These are phyloP conservation scores for Dasypogon diadema DNA, from an alignment of 2,888 invertebrate genomes.

Conservation along the genomic window DNA sequence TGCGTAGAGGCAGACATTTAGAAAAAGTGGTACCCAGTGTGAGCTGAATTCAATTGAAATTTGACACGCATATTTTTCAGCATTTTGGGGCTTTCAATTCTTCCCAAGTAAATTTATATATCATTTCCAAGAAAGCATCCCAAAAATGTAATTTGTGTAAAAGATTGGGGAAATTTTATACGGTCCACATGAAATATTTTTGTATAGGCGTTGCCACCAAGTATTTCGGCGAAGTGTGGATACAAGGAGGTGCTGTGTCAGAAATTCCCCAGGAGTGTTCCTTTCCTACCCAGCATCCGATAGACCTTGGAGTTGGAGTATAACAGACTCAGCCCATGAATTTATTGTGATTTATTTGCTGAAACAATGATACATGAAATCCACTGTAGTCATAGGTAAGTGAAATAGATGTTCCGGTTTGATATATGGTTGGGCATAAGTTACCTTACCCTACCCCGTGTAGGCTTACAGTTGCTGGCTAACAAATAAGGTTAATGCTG, in stretches of 20 bases:
- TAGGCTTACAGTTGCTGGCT: background rate
- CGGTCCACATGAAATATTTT: too few species aligned
- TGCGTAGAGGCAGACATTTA: background rate
- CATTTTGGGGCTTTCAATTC: too few species aligned
- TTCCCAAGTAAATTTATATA: too few species aligned
- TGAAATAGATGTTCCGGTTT: conserved; percentile 38
- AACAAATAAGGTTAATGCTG: conserved; percentile 23
- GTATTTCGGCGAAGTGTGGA: too few species aligned
- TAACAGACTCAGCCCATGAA: conserved; percentile 21
- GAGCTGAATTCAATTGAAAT: too few species aligned
- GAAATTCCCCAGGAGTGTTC: background rate
- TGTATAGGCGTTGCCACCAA: too few species aligned
- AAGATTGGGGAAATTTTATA: too few species aligned
- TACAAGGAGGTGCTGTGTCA: background rate
- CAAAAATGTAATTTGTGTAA: too few species aligned
- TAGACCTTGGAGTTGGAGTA: conserved; percentile 10
- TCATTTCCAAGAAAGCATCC: too few species aligned
- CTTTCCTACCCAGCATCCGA: background rate
- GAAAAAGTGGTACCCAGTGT: background rate
- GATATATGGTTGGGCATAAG: conserved; percentile 41
- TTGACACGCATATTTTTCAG: too few species aligned
- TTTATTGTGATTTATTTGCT: conserved; percentile 46
- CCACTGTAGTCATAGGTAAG: conserved; percentile 47
- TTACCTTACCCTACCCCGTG: conserved; percentile 15
- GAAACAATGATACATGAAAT: conserved; percentile 46